Evolutionary conservation across 1,140 invertebrate species (phyloP), one percentile per base, ranked within the genome.

Genomic region (Bacillus rossius): DNA sequence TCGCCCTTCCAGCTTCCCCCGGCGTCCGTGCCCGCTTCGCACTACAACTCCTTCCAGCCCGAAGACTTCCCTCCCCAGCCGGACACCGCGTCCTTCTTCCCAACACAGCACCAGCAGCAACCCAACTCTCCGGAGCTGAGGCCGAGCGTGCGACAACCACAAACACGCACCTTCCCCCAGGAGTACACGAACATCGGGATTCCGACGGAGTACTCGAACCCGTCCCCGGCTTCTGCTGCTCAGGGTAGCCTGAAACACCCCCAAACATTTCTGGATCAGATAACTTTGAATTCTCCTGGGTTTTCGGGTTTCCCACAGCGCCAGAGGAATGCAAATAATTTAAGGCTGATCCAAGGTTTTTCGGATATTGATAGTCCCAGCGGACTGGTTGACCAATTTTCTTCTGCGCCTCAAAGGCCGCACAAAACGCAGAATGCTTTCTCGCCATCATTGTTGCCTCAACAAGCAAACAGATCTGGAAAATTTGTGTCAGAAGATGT

Each of bases 401-500:
- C 23, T 55, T 42, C 53, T 14, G n/a, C 13, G 1, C 38, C 16
- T 20, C 37, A 50, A 19, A 57, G 22, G n/a, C 17, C 10, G 13
- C 14, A 1, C 10, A 26, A 4, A 17, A 25, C 16, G 7, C 45
- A 29, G 2, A 20, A 20, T 1, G 16, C 0, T 16, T 16, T 19
- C 26, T 16, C 14, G 16, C 14, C 8, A 10, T 14, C 5, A 14
- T 13, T 26, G 10, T 17, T 17, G 16, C 20, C 16, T 3, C 10
- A 23, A 16, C 8, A 14, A 22, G 14, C 17, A 29, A 17, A 3
- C 26, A 48, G 22, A n/a, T 23, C 22, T 34, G 34, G 13, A 20
- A 34, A 34, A n/a, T 45, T 50, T 1, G 50, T 25, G 19, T 29
- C 29, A 16, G 57, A 59, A 29, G 57, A 59, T 22, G 23, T 54